Conservation (phyloP, 2,797 vertebrate genomes). For the Orestias chungarensis region DNA sequence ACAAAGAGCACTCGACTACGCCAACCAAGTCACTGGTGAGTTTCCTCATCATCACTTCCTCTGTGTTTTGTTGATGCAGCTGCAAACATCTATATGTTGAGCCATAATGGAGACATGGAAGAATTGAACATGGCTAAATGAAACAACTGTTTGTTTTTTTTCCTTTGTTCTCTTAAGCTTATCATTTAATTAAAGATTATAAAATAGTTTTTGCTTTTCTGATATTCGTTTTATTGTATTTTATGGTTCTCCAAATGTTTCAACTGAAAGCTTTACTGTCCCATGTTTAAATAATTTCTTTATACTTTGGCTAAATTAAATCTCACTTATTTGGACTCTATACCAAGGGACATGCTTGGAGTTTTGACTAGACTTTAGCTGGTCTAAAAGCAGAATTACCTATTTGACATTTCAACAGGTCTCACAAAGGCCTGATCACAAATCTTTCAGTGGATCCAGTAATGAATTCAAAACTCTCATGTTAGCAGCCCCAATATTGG, state of each 20-base stretch:
- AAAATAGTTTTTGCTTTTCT: not conserved
- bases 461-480: too few species aligned
- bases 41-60: not conserved
- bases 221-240: not conserved
- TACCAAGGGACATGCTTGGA: not conserved
- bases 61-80: not conserved
- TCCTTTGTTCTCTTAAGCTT: not conserved
- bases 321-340: too few species aligned
- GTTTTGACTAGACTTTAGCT: not conserved
- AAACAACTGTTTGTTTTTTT: not conserved
- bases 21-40: slow-evolving; percentile 73
- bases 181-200: not conserved
- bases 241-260: not conserved
- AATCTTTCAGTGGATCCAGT: not conserved
- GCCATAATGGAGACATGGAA: not conserved
- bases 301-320: not conserved
- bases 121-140: not conserved
- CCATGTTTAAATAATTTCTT: not conserved
- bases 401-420: not conserved
- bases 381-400: not conserved
- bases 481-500: too few species aligned
- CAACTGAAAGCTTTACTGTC: not conserved
- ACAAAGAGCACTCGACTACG: slow-evolving; percentile 78
- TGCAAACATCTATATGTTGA: not conserved
- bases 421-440: not conserved